Evolutionary conservation across 2,888 invertebrate species (phyloP), one percentile per base, ranked within the genome.

Genomic region (Alloplasta piceator): DNA sequence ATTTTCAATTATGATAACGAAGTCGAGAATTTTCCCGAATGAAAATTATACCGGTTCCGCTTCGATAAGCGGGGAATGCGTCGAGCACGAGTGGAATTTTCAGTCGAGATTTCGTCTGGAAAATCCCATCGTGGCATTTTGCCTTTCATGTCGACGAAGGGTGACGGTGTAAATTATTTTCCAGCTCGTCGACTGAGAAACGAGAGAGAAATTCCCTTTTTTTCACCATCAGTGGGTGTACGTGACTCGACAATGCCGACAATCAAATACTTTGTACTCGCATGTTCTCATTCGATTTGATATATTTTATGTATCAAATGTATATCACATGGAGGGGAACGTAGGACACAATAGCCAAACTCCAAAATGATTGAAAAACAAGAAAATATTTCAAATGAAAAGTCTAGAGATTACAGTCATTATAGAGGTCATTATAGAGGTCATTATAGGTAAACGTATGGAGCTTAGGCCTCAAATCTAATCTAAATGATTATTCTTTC

Each of bases 151-250:
- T 9, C 9, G 60, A 5, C 9, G 10, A 26, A 9, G 16, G 36
- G 60, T 26, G 16, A 43, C 12, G 48, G 52, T 55, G 39, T 5
- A 52, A 78, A 66, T 72, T 72, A 66, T 72, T 78, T 78, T 66
- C 61, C 67, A 46, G 52, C 55, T 67, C 67, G 58, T 12, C 50
- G 74, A 12, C 26, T 48, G 67, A 26, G 26, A 60, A 61, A 73
- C 41, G 14, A 43, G 38, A 50, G 12, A 60, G 39, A 9, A 70
- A 55, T 46, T 50, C 3, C 26, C 38, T 43, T 56, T 52, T 46
- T 55, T 46, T 55, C 63, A 38, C 26, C 1, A 12, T 61, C 16
- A 36, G 63, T 46, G 50, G 64, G 64, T 9, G 12, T 66, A 58
- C 70, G 68, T 64, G 52, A 74, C 74, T 38, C 48, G 61, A 61